Percentiles rank a stretch among this genome's conserved stretches.
Conservation (phyloP, 2,113 vertebrate genomes). For the Myotis davidii region DNA sequence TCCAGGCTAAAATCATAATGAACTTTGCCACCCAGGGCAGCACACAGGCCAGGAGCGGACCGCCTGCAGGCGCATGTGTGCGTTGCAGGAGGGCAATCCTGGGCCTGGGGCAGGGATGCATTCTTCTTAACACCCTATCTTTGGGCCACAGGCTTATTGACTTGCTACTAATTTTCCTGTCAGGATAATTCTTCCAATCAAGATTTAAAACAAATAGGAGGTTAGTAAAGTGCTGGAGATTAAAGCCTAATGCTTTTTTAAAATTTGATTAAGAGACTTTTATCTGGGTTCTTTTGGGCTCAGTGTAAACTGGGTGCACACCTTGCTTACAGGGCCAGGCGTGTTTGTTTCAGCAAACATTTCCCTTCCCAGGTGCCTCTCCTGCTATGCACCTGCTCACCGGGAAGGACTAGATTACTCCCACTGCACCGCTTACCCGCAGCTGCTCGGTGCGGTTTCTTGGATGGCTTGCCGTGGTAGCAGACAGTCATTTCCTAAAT, state of each 20-base stretch:
- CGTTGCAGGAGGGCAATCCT: neutral
- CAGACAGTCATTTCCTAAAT: slow-evolving; percentile 84
- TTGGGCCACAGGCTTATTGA: slow-evolving; percentile 82
- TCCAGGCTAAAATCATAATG: slow-evolving; percentile 79
- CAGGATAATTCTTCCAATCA: slow-evolving; percentile 85
- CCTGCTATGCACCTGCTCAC: slow-evolving; percentile 80
- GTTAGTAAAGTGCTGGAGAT: slow-evolving; percentile 79
- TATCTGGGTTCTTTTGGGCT: slow-evolving; percentile 67
- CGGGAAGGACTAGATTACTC: slow-evolving; percentile 81
- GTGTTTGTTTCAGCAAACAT: slow-evolving; percentile 80
- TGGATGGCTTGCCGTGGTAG: slow-evolving; percentile 83
- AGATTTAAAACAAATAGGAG: slow-evolving; percentile 86
- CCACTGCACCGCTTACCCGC: slow-evolving; percentile 79
- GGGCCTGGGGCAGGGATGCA: slow-evolving; percentile 17
- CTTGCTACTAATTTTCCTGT: slow-evolving; percentile 86
- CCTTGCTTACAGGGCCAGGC: slow-evolving; percentile 67
- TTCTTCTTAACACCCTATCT: slow-evolving; percentile 78
- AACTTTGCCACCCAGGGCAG: slow-evolving; percentile 74
- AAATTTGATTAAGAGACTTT: slow-evolving; percentile 78
- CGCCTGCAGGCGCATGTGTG: neutral
- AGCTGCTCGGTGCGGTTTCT: slow-evolving; percentile 82
- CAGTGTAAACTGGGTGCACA: slow-evolving; percentile 55
- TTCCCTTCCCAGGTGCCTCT: slow-evolving; percentile 67
- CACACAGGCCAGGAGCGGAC: neutral
- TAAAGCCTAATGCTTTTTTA: slow-evolving; percentile 68